Evolutionary conservation across 2,797 vertebrate genomes (phyloP), one percentile per base, ranked within the genome.

Genomic region (Crenichthys baileyi): DNA sequence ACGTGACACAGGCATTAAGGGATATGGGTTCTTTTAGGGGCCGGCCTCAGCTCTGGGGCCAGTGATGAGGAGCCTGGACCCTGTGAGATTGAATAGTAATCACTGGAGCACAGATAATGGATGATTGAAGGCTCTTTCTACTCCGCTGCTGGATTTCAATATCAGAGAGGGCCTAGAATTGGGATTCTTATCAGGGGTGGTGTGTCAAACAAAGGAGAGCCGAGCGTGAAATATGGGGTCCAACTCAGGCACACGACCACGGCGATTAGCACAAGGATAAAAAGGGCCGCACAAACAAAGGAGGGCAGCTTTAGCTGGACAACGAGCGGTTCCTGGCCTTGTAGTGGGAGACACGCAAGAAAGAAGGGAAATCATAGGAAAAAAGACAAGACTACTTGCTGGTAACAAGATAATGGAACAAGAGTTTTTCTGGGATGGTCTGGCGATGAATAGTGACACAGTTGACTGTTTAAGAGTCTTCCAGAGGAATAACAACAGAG

Each of bases 131-230:
- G 94, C 93, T 94, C 93, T 94, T 95, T 95, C 94, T 91, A 87
- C 88, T 79, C 93, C 91, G 94, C 93, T 91, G 94, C 92, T 94
- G 94, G 94, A 95, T 95, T 95, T 96, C 94, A 96, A 95, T 96
- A 96, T 95, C 94, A 95, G 94, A 96, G 95, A 93, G 94, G 94
- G 91, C 90, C 93, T 94, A 92, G 95, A 95, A 95, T 95, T 94
- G 94, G 93, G 94, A 94, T 95, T 95, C 95, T 96, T 96, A 96
- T 96, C 96, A 93, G 93, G 94, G 93, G 90, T 88, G 86, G 91
- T 87, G 93, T 91, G 94, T 91, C 92, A 94, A 95, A 96, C 95
- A 96, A 96, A 96, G 90, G 93, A 92, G 89, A 91, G 92, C 92
- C 41, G 93, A 91, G 90, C 93, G 91, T 95, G 93, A 96, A 95